Conservation (phyloP, 2,113 vertebrate genomes). For the Turnix velox region DNA sequence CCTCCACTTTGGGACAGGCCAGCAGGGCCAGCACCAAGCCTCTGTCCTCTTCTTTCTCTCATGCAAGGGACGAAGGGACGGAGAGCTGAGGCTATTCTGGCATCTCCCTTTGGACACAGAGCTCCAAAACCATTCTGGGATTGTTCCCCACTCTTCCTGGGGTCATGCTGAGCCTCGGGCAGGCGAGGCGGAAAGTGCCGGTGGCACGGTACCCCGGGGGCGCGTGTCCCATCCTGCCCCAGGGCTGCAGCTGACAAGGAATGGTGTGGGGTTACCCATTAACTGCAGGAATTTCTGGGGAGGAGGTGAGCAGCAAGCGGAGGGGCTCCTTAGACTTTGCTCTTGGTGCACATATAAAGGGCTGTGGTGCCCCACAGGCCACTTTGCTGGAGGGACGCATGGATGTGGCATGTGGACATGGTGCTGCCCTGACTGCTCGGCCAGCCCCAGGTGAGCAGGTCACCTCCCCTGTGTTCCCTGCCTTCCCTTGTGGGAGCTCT, state of each 20-base stretch:
- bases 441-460: constrained; percentile 37
- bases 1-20: not conserved
- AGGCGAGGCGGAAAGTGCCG: accelerated
- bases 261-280: constrained; percentile 71
- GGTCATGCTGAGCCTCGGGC: accelerated
- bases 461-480: not conserved
- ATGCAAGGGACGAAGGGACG: not conserved
- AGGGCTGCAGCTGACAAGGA: not conserved
- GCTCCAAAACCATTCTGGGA: accelerated
- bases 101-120: accelerated
- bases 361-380: not conserved
- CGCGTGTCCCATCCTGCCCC: not conserved
- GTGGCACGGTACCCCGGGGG: accelerated
- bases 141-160: not conserved
- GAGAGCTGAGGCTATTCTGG: not conserved
- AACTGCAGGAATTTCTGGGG: constrained; percentile 71
- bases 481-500: accelerated
- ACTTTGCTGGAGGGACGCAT: not conserved
- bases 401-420: constrained; percentile 34
- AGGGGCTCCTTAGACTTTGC: constrained; percentile 75
- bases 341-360: constrained; percentile 72
- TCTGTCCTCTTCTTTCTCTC: not conserved
- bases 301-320: constrained; percentile 40
- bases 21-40: not conserved
- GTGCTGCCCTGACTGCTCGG: not conserved